Base-by-base conservation (phyloP, 1,140 invertebrate genomes). In the Cyphomyrmex costatus region DNA sequence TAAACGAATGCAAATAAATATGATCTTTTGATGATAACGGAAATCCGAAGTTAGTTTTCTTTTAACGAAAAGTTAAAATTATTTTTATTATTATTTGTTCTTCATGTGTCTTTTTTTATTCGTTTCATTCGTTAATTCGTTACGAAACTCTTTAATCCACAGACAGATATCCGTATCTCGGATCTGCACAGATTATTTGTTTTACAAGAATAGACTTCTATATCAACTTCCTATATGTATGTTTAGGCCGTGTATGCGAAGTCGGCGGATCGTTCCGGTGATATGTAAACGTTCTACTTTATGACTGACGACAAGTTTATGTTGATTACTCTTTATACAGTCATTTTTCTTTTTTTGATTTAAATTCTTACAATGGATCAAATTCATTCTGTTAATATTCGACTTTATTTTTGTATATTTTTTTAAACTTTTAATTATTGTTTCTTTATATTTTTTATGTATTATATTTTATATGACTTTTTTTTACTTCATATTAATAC, bases 201-300 rank as follows among this genome's bases (percentile, higher is more conserved):
- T 86, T 90, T 92, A 91, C 93, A 89, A 92, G 88, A 94, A 94
- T 94, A 94, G 93, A 94, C 92, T 93, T 93, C 91, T 94, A 92
- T 93, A 94, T 94, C 93, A 94, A 94, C 93, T 94, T 94, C 93
- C 93, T 94, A 93, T 93, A 33, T 68, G 36, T 68, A 42, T 68
- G 93, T 94, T 93, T 94, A 92, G 93, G 90, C 86, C 89, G 89
- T 86, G 85, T 86, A 86, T 84, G 76, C 76, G 82, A 88, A 90
- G 88, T 85, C 85, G 80, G 68, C 56, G 53, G 83, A 92, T 91
- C 89, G 90, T 88, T 88, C 68, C 61, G 49, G 49, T 82, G 86
- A 90, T 88, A 85, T 87, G 79, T 91, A 91, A 91, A 91, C 90
- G 70, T 68, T 65, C 70, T 71, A 86, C 65, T 91, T 92, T 91